Evolutionary conservation across 2,797 vertebrate genomes (phyloP).

Genomic region (Mico argentatus): DNA sequence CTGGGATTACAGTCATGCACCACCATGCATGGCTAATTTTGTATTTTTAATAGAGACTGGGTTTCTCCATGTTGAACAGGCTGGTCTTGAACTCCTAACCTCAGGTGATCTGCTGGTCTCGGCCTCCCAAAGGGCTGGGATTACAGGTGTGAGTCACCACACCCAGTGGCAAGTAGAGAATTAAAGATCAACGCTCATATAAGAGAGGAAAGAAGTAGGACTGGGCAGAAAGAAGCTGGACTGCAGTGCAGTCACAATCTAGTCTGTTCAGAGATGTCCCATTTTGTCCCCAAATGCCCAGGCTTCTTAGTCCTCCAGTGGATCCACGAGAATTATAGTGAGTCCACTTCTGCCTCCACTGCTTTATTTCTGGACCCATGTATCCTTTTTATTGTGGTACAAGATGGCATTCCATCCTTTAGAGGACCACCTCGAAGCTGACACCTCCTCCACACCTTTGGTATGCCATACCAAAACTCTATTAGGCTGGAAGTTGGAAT

Average conservation of each 20-base stretch:
- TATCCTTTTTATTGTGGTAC: not conserved
- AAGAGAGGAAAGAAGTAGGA: not conserved
- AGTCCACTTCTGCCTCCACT: not conserved
- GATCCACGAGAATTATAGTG: not conserved
- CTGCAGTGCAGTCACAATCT: not conserved
- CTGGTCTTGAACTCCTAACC: too few species aligned
- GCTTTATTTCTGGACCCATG: not conserved
- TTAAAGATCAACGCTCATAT: not conserved
- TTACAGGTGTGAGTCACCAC: too few species aligned
- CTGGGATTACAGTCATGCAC: too few species aligned
- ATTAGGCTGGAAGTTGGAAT: not conserved
- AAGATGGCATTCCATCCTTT: not conserved
- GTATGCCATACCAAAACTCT: not conserved
- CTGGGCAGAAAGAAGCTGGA: not conserved
- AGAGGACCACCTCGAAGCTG: not conserved
- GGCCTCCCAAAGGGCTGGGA: too few species aligned
- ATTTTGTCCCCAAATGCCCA: not conserved
- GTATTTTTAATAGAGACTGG: too few species aligned
- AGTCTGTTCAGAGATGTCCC: not conserved
- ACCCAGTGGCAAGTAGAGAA: too few species aligned
- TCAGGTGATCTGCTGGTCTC: too few species aligned
- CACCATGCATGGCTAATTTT: too few species aligned
- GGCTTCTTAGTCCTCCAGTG: not conserved
- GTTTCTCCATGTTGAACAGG: too few species aligned
- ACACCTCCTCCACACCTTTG: not conserved